phyloP scores from a whole-genome alignment of 2,888 invertebrate species.

The Rotaria sp. region DNA sequence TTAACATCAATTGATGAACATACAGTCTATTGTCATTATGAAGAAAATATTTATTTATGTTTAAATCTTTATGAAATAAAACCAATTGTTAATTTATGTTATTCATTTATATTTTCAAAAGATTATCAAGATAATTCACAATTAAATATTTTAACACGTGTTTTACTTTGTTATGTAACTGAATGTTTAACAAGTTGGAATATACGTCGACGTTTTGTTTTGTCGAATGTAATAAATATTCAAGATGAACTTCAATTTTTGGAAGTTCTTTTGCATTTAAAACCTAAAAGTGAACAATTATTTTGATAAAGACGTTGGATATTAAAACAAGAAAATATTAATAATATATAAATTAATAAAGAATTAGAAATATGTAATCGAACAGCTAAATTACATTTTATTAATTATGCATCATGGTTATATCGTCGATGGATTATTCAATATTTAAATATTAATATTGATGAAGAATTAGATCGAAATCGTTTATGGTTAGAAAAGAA shows the following conservation, averaged over 20 bases:
- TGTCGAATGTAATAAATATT: background rate
- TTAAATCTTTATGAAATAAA: background rate
- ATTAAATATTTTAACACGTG: constrained; percentile 16
- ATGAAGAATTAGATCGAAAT: constrained; percentile 11
- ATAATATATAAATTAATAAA: background rate
- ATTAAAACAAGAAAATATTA: background rate
- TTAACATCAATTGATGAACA: background rate
- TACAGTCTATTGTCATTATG: background rate
- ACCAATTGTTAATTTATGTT: background rate
- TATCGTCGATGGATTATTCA: background rate
- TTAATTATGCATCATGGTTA: constrained; percentile 20
- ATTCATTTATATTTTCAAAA: background rate
- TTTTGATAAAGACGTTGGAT: constrained; percentile 19
- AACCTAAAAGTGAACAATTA: constrained; percentile 24
- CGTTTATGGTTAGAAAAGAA: background rate
- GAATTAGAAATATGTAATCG: background rate
- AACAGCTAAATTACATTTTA: background rate
- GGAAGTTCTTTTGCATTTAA: background rate
- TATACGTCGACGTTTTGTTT: background rate
- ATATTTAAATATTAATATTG: background rate
- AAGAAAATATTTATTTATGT: constrained; percentile 9
- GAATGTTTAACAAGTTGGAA: constrained; percentile 32
- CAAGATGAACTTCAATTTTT: background rate
- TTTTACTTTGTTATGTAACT: background rate
- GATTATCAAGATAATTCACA: background rate